A percentile compares a stretch with the other conserved stretches of the same genome.
Conservation (phyloP, 2,888 invertebrate genomes). For the Prenolepis imparis region DNA sequence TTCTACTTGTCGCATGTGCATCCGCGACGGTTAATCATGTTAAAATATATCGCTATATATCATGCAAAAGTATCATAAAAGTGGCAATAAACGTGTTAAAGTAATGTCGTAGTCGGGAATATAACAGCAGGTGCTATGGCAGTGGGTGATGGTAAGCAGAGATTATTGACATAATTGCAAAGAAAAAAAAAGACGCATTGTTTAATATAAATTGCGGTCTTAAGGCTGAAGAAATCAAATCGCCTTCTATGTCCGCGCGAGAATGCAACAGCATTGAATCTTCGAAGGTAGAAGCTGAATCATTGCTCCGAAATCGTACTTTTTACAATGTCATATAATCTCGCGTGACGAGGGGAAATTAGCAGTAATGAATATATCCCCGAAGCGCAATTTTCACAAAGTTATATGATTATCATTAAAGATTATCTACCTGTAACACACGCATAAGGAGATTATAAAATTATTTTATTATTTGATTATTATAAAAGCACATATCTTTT, state of each 20-base stretch:
- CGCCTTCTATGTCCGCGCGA: conserved; percentile 43
- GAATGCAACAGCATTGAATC: conserved; percentile 9
- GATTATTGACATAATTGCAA: conserved; percentile 17
- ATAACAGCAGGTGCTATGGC: conserved; percentile 13
- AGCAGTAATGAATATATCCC: not conserved
- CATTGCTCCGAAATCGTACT: conserved; percentile 7
- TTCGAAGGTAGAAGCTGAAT: conserved; percentile 25
- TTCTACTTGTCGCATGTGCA: not conserved
- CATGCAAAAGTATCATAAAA: conserved; percentile 24
- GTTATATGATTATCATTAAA: not conserved
- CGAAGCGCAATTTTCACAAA: not conserved
- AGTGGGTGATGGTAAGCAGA: conserved; percentile 29
- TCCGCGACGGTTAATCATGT: not conserved
- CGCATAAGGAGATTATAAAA: not conserved
- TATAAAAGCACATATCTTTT: not conserved
- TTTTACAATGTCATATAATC: not conserved
- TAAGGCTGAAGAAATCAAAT: conserved; percentile 23
- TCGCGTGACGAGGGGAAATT: not conserved
- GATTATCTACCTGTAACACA: not conserved
- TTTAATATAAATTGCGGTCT: conserved; percentile 20
- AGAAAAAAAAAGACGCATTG: conserved; percentile 13
- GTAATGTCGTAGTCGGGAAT: not conserved
- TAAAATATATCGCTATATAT: not conserved
- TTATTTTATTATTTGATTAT: conserved; percentile 1
- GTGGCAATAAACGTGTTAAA: conserved; percentile 48